A percentile compares a stretch with the other conserved stretches of the same genome.
These are phyloP conservation scores for Agrypnia vestita DNA, from an alignment of 1,140 invertebrate genomes.

Conservation along the genomic window DNA sequence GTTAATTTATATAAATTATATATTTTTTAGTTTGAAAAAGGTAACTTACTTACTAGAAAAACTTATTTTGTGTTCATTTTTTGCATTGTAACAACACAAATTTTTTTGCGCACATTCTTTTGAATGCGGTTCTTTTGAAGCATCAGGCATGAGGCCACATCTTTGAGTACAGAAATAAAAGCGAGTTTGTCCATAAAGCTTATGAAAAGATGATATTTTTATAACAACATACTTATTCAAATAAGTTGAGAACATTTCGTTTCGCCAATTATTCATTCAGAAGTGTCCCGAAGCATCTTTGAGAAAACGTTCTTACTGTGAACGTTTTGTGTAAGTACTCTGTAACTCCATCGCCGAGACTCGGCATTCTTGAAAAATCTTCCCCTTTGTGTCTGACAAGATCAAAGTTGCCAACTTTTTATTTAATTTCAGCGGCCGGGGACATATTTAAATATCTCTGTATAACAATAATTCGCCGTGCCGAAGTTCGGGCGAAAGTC, in stretches of 20 bases:
- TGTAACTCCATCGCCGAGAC: not conserved
- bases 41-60: too few species aligned
- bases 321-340: not conserved
- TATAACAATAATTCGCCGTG: slow-evolving; percentile 29
- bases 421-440: slow-evolving; percentile 16
- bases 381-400: slow-evolving; percentile 20
- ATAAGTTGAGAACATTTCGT: not conserved
- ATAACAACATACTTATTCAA: slow-evolving; percentile 2
- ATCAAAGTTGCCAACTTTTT: slow-evolving; percentile 26
- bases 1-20: too few species aligned
- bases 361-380: slow-evolving; percentile 1
- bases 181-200: too few species aligned
- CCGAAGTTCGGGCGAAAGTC: not conserved
- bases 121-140: too few species aligned
- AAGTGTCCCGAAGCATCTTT: not conserved
- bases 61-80: too few species aligned
- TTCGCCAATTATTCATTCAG: not conserved
- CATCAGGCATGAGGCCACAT: too few species aligned
- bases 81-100: too few species aligned
- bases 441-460: slow-evolving; percentile 36
- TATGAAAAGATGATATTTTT: too few species aligned
- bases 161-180: too few species aligned
- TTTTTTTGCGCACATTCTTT: too few species aligned
- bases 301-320: not conserved
- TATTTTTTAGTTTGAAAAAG: too few species aligned